Evolutionary conservation across 92 coral and sea anemone genomes (phyloP).

Genomic region (Umimayanthus chanpuru): DNA sequence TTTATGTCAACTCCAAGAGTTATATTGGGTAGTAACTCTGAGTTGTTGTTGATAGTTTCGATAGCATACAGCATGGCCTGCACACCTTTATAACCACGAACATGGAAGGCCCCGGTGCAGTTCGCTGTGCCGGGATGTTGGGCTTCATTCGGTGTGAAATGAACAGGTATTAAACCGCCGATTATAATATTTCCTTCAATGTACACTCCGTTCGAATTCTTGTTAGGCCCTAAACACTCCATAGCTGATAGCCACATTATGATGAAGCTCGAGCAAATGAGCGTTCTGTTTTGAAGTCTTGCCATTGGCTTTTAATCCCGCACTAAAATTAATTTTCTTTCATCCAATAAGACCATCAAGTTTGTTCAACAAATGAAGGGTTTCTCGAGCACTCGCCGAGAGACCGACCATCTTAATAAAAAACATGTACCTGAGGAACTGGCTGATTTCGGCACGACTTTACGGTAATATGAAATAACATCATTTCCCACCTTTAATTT

Average conservation of each 20-base stretch:
- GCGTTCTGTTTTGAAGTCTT: not conserved
- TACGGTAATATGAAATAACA: not conserved
- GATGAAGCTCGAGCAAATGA: not conserved
- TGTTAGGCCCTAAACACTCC: not conserved
- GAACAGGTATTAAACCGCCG: constrained; percentile 74
- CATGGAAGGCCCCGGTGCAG: constrained; percentile 63
- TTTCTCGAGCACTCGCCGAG: not conserved
- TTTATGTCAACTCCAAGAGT: constrained; percentile 74
- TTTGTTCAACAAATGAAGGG: not conserved
- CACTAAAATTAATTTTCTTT: not conserved
- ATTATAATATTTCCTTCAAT: constrained; percentile 58
- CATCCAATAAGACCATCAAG: not conserved
- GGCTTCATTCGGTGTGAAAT: constrained; percentile 61
- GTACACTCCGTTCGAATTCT: constrained; percentile 24
- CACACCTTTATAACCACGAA: constrained; percentile 69
- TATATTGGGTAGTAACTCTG: constrained; percentile 62
- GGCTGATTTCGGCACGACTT: not conserved
- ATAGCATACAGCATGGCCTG: constrained; percentile 80
- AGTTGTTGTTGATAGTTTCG: constrained; percentile 54
- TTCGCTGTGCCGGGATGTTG: constrained; percentile 58
- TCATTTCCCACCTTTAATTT: not conserved
- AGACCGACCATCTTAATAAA: not conserved
- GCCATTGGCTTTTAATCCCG: not conserved
- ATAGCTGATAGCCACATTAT: constrained; percentile 15
- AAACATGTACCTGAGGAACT: not conserved